A percentile compares a stretch with the other conserved stretches of the same genome.
Evolutionary conservation across 2,113 vertebrate genomes (phyloP).

Genomic region (Paracanthobrama guichenoti): DNA sequence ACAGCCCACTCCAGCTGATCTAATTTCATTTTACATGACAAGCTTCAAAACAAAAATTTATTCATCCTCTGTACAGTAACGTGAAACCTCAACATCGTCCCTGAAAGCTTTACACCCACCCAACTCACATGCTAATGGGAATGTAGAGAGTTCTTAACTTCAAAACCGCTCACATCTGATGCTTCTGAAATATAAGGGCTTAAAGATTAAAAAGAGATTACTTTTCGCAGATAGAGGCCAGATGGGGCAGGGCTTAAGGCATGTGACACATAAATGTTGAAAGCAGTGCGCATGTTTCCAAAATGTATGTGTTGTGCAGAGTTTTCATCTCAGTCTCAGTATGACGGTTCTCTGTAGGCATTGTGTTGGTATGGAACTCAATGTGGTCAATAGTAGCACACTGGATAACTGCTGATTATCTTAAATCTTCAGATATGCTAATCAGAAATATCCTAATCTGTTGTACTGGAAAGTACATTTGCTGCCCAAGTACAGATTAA

Average conservation of each 20-base stretch:
- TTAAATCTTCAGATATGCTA: not conserved
- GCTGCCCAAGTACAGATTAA: not conserved
- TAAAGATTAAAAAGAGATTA: constrained; percentile 55
- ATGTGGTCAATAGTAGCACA: not conserved
- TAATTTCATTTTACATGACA: constrained; percentile 5
- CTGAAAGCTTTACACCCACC: not conserved
- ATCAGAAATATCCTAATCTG: constrained; percentile 22
- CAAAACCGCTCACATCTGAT: constrained; percentile 9
- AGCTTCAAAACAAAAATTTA: not conserved
- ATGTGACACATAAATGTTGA: constrained; percentile 22
- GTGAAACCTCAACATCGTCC: not conserved
- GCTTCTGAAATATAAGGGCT: constrained; percentile 44
- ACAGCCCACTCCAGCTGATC: not conserved
- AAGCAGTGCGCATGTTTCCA: not conserved
- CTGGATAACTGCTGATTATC: not conserved
- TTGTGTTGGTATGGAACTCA: not conserved
- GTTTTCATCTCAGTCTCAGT: not conserved
- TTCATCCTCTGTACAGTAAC: not conserved
- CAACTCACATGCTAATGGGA: constrained; percentile 11
- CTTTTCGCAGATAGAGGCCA: constrained; percentile 44
- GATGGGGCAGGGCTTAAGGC: constrained; percentile 35
- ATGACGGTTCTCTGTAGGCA: not conserved
- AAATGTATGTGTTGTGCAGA: not conserved
- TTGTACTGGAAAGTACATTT: not conserved
- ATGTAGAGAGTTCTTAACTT: constrained; percentile 13